phyloP scores from a whole-genome alignment of 1,140 invertebrate genomes.

The Chlorops oryzae region DNA sequence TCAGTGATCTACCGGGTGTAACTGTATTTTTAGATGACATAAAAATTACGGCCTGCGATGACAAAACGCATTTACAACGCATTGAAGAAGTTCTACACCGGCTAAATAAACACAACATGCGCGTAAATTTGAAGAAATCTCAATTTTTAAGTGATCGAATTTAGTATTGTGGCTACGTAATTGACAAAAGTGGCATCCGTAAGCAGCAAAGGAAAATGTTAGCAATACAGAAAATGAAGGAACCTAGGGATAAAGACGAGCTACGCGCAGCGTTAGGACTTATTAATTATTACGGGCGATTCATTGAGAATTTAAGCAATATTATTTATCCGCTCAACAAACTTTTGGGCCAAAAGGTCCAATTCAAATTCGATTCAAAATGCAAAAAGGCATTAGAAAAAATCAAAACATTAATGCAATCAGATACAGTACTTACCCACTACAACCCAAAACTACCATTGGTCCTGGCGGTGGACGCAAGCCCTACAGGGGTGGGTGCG shows the following conservation, averaged over 20 bases:
- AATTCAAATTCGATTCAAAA: constrained; percentile 22
- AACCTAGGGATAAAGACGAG: constrained; percentile 17
- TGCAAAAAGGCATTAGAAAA: constrained; percentile 25
- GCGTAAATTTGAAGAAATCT: constrained; percentile 20
- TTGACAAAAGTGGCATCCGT: constrained; percentile 26
- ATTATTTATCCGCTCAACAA: constrained; percentile 22
- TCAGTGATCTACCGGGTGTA: constrained; percentile 19
- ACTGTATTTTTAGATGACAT: constrained; percentile 27
- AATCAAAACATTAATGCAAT: constrained; percentile 31
- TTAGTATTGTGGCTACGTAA: constrained; percentile 31
- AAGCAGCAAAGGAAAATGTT: constrained; percentile 17
- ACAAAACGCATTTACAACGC: constrained; percentile 7
- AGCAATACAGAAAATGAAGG: constrained; percentile 20
- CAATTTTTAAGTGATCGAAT: constrained; percentile 27
- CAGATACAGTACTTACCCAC: constrained; percentile 37
- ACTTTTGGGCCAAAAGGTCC: constrained; percentile 21
- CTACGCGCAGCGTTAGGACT: constrained; percentile 24
- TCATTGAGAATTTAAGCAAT: constrained; percentile 15
- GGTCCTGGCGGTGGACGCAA: constrained; percentile 47
- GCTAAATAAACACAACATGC: constrained; percentile 22
- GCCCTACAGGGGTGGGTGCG: constrained; percentile 47
- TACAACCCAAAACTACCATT: constrained; percentile 49
- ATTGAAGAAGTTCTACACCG: constrained; percentile 14
- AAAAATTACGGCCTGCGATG: constrained; percentile 14
- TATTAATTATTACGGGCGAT: constrained; percentile 14